These are phyloP conservation scores for Dascillus cervinus DNA, from an alignment of 2,888 invertebrate genomes.

Conservation along the genomic window DNA sequence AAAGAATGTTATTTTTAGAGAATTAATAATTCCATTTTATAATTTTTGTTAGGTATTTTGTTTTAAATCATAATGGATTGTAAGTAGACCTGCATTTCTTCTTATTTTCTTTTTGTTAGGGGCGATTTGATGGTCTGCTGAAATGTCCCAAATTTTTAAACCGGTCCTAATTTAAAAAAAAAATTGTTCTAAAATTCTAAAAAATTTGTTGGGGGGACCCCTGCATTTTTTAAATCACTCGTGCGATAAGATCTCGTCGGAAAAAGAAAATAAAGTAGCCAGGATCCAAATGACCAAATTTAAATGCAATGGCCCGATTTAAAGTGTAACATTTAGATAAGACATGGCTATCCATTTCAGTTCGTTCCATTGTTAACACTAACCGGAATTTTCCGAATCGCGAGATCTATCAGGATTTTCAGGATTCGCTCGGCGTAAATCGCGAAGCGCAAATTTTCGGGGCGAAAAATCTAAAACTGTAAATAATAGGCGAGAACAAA, in stretches of 20 bases:
- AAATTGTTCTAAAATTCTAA: too few relatives aligned
- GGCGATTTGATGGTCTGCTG: too few relatives aligned
- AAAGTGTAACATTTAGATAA: constrained; percentile 43
- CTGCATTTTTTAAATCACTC: background rate
- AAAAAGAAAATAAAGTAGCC: constrained; percentile 10
- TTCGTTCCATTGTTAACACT: constrained; percentile 10
- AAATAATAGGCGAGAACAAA: constrained; percentile 20
- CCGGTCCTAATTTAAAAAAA: background rate
- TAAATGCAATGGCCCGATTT: constrained; percentile 43
- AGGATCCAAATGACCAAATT: constrained; percentile 34
- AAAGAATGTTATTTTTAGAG: too few relatives aligned
- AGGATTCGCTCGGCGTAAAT: background rate
- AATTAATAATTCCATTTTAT: too few relatives aligned
- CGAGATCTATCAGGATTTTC: constrained; percentile 4
- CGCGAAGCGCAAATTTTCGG: background rate
- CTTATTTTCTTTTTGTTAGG: too few relatives aligned
- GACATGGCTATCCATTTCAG: constrained; percentile 39
- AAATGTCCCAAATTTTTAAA: too few relatives aligned
- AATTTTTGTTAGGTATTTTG: too few relatives aligned
- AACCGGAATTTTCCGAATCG: constrained; percentile 4
- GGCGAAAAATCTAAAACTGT: constrained; percentile 8
- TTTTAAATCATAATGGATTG: too few relatives aligned
- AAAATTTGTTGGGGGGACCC: too few relatives aligned
- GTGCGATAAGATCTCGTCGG: constrained; percentile 4
- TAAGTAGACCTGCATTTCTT: too few relatives aligned